Percentiles rank a stretch among this genome's conserved stretches.
Conservation (phyloP, 2,113 vertebrate species). For the Triplophysa siluroides region DNA sequence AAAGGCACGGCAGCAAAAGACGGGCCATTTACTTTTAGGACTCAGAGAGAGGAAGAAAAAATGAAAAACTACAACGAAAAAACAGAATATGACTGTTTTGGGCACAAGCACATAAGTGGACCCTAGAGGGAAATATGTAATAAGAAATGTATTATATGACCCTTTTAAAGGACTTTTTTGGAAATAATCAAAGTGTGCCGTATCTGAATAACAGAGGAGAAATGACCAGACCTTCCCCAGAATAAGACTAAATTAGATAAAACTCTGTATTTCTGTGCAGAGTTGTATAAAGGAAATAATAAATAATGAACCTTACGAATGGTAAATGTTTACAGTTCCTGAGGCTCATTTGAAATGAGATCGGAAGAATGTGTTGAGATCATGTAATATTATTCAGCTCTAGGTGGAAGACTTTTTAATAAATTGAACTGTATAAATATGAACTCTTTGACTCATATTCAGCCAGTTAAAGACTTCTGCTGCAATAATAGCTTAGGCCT, state of each 20-base stretch:
- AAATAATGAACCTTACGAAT: constrained; percentile 10
- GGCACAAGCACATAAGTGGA: neutral
- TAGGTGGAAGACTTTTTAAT: neutral
- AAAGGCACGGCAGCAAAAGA: no score
- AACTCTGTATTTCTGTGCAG: constrained; percentile 24
- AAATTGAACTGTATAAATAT: neutral
- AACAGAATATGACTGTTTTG: neutral
- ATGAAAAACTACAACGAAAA: neutral
- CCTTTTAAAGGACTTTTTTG: neutral
- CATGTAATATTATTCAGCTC: neutral
- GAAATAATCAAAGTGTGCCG: constrained; percentile 35
- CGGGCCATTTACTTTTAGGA: neutral
- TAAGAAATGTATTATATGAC: neutral
- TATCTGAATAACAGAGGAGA: constrained; percentile 39
- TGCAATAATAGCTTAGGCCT: neutral
- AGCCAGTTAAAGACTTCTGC: neutral
- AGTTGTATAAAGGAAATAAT: neutral
- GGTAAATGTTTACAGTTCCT: neutral
- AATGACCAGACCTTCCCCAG: constrained; percentile 33
- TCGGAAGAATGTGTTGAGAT: neutral
- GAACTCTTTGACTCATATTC: constrained; percentile 8
- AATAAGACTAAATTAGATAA: constrained; percentile 35
- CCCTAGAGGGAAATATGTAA: neutral
- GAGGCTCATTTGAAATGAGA: constrained; percentile 1
- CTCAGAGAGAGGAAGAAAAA: neutral